These are phyloP conservation scores for Orchestes rusci DNA, from an alignment of 2,888 invertebrate genomes.

Conservation along the genomic window DNA sequence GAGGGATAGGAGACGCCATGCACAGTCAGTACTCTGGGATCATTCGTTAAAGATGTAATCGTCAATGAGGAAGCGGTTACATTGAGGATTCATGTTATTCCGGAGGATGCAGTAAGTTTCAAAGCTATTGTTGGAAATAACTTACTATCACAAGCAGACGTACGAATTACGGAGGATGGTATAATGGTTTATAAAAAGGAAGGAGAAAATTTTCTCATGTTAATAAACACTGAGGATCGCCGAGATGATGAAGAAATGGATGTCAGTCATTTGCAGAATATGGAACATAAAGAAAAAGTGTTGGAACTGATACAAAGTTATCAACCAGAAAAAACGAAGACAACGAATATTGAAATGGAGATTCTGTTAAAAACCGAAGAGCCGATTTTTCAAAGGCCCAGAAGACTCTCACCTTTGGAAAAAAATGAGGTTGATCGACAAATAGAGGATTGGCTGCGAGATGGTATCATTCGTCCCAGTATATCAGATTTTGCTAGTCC, in stretches of 20 bases:
- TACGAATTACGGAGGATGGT: no score
- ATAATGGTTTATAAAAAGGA: slow-evolving; percentile 20
- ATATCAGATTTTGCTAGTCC: slow-evolving; percentile 20
- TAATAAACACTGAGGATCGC: slow-evolving; percentile 7
- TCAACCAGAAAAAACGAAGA: background rate
- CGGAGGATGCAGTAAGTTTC: no score
- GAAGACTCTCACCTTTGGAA: slow-evolving; percentile 1
- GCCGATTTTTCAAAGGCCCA: slow-evolving; percentile 4
- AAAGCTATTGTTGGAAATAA: no score
- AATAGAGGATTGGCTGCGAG: slow-evolving; percentile 21
- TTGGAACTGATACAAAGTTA: background rate
- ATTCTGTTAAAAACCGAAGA: slow-evolving; percentile 12
- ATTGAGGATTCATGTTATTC: no score
- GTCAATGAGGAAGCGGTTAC: no score
- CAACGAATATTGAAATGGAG: slow-evolving; percentile 20
- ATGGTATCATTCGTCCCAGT: slow-evolving; percentile 19
- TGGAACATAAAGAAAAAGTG: slow-evolving; percentile 7
- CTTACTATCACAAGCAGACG: no score
- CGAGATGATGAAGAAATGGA: slow-evolving; percentile 3
- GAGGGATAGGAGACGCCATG: background rate
- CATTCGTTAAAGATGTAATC: no score
- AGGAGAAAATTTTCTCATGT: slow-evolving; percentile 19
- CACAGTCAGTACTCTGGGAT: slow-evolving; percentile 18
- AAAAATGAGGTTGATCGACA: slow-evolving; percentile 16
- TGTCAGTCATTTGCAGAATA: background rate